These are phyloP conservation scores for Cephus runcator DNA, from an alignment of 2,888 invertebrate species.

Conservation along the genomic window DNA sequence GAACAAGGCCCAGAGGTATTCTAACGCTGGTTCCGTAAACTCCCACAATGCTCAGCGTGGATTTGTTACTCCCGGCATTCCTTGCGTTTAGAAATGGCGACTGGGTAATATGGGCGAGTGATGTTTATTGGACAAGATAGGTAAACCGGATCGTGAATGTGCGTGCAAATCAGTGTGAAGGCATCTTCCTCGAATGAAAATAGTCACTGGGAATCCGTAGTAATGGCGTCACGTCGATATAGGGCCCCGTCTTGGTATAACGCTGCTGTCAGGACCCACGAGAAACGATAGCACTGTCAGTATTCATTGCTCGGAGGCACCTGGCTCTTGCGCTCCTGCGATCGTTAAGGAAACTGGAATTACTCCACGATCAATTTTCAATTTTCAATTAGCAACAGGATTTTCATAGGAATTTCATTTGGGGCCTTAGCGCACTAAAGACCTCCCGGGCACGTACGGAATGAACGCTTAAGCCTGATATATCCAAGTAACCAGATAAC, in stretches of 20 bases:
- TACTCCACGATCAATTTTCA: background rate
- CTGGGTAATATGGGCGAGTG: constrained; percentile 37
- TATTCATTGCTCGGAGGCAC: background rate
- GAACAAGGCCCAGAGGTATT: background rate
- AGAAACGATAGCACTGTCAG: background rate
- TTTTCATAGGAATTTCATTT: background rate
- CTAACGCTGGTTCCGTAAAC: background rate
- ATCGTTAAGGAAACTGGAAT: background rate
- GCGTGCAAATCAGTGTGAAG: constrained; percentile 40
- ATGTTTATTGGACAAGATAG: constrained; percentile 63
- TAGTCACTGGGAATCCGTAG: constrained; percentile 26
- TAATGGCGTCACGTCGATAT: constrained; percentile 8
- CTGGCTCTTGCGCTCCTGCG: background rate
- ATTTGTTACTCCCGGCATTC: background rate
- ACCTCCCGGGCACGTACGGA: background rate
- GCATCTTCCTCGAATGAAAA: constrained; percentile 58
- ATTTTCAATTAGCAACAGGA: background rate
- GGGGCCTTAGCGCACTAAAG: background rate
- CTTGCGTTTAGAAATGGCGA: background rate
- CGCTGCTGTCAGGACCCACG: constrained; percentile 7
- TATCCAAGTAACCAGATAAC: background rate
- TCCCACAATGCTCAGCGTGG: background rate
- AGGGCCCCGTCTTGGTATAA: background rate
- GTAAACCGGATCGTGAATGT: constrained; percentile 58
- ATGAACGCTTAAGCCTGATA: background rate